These are phyloP conservation scores for Caloenas nicobarica DNA, from an alignment of 2,113 vertebrate genomes.

Conservation along the genomic window DNA sequence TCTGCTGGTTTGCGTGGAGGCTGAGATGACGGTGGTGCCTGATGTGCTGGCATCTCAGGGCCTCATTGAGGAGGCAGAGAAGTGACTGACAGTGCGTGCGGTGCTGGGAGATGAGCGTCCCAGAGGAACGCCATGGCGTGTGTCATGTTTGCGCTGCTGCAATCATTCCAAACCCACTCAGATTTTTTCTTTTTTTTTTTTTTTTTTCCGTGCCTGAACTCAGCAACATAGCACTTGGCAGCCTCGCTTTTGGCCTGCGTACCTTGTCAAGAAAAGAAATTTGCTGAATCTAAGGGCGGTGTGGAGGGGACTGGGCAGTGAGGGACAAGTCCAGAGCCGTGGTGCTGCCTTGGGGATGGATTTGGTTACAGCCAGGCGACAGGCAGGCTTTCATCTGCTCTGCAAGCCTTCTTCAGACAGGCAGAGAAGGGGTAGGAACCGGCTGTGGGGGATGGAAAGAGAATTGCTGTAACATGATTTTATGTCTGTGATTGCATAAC, in stretches of 20 bases:
- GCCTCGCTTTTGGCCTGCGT: background rate
- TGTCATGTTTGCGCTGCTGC: background rate
- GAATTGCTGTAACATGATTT: constrained; percentile 48
- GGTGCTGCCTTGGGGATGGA: background rate
- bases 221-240: background rate
- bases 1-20: background rate
- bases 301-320: background rate
- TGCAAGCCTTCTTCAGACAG: constrained; percentile 43
- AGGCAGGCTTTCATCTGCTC: constrained; percentile 68
- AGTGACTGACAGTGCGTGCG: background rate
- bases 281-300: background rate
- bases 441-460: constrained; percentile 47
- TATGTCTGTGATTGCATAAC: constrained; percentile 54
- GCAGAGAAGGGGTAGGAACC: background rate
- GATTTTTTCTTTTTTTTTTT: too few species aligned
- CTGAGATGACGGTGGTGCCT: background rate
- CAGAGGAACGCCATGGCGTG: background rate
- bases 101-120: background rate
- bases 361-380: constrained; percentile 44
- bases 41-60: fast-evolving
- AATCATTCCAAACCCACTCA: background rate
- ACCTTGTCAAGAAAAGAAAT: background rate
- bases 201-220: background rate
- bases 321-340: background rate
- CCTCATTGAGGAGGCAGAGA: background rate